phyloP scores from a whole-genome alignment of 2,797 vertebrate genomes.

The Margarornis squamiger region DNA sequence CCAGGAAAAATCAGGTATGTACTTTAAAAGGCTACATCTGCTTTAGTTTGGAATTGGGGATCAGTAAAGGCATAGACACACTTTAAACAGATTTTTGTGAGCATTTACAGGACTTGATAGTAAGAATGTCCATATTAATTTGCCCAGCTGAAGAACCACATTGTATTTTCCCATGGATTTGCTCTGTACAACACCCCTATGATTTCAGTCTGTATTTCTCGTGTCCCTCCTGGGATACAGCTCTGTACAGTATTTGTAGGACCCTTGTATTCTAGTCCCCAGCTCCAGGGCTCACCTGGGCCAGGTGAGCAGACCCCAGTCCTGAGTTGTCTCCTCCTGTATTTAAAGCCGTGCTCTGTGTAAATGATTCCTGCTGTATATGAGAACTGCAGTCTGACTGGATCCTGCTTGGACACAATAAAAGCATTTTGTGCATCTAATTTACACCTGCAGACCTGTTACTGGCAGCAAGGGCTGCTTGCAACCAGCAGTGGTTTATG shows the following conservation, averaged over 20 bases:
- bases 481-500: background rate
- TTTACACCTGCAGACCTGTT: background rate
- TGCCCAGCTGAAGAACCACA: background rate
- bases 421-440: constrained; percentile 74
- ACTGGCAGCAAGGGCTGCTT: background rate
- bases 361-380: constrained; percentile 49
- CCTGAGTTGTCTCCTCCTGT: constrained; percentile 28
- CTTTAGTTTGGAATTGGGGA: background rate
- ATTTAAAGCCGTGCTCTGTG: constrained; percentile 50
- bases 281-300: background rate
- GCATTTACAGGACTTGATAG: background rate
- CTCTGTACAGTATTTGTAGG: background rate
- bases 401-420: constrained; percentile 76
- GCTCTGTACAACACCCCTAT: background rate
- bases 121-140: background rate
- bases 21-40: background rate
- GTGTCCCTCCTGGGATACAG: background rate
- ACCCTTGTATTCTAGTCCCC: background rate
- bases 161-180: background rate
- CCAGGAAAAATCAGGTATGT: constrained; percentile 37
- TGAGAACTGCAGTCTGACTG: constrained; percentile 43
- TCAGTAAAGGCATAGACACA: background rate
- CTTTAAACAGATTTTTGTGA: background rate
- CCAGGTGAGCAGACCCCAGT: background rate
- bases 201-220: background rate